Evolutionary conservation across 2,113 vertebrate species (phyloP).

Genomic region (Oreochromis aureus): DNA sequence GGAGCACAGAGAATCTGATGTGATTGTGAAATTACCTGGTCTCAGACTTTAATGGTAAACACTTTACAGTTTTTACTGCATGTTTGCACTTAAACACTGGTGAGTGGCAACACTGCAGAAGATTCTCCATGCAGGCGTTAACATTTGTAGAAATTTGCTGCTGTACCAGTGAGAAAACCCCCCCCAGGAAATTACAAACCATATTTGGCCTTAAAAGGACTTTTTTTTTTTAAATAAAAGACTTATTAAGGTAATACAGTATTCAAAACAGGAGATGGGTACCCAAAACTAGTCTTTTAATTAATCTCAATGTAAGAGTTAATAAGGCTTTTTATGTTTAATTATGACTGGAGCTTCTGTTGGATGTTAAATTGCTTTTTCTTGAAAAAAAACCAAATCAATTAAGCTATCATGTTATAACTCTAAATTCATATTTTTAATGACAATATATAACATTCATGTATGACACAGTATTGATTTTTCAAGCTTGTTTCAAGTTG

Average conservation of each 20-base stretch:
- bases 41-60: conserved; percentile 9
- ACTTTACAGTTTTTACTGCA: background rate
- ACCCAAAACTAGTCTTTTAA: background rate
- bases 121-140: background rate
- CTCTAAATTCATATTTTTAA: background rate
- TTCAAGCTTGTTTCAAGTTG: background rate
- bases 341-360: background rate
- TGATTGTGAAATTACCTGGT: conserved; percentile 15
- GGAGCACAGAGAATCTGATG: conserved; percentile 5
- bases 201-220: background rate
- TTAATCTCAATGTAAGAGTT: background rate
- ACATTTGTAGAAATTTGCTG: background rate
- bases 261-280: background rate
- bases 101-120: background rate
- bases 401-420: background rate
- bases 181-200: background rate
- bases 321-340: background rate
- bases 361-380: background rate
- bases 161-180: too few species aligned
- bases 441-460: background rate
- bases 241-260: background rate
- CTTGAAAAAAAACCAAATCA: background rate
- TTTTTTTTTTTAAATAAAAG: accelerated
- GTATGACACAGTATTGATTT: background rate
- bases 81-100: background rate